Conservation (phyloP, 2,797 vertebrate genomes). For the Serranus cabrilla region DNA sequence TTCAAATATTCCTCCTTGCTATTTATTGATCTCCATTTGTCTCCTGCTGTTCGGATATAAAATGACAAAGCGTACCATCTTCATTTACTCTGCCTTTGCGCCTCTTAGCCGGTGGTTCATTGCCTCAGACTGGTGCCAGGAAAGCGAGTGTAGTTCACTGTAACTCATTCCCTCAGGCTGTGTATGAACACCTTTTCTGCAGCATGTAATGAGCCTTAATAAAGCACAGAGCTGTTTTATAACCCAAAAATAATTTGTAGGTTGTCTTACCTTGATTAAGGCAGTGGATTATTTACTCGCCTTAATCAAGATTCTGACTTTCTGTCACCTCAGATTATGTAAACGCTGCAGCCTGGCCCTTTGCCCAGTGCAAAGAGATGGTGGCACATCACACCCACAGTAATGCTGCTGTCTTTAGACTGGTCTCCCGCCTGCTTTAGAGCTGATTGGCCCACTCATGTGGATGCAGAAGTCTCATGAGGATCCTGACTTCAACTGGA, state of each 20-base stretch:
- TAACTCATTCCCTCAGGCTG: constrained; percentile 1
- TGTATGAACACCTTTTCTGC: neutral
- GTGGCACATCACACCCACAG: constrained; percentile 24
- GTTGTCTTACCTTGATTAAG: constrained; percentile 1
- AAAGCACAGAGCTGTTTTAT: neutral
- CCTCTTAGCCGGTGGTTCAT: constrained; percentile 14
- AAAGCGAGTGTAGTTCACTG: constrained; percentile 29
- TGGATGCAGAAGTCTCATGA: constrained; percentile 18
- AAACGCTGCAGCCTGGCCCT: constrained; percentile 16
- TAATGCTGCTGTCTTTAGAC: neutral
- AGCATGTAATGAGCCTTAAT: constrained; percentile 11
- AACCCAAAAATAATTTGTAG: neutral
- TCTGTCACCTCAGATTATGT: constrained; percentile 29
- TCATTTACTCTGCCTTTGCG: neutral
- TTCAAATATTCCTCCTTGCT: constrained; percentile 17
- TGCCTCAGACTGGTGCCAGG: constrained; percentile 11
- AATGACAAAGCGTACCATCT: neutral
- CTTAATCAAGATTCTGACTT: constrained; percentile 3
- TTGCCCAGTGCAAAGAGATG: constrained; percentile 21
- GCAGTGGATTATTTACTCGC: constrained; percentile 28
- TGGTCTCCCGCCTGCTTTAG: constrained; percentile 1
- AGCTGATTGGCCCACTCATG: constrained; percentile 17
- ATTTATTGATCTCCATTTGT: constrained; percentile 43
- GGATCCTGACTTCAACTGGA: constrained; percentile 25
- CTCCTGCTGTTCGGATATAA: constrained; percentile 19